phyloP scores from a whole-genome alignment of 2,888 invertebrate genomes.

The Phasia obesa region DNA sequence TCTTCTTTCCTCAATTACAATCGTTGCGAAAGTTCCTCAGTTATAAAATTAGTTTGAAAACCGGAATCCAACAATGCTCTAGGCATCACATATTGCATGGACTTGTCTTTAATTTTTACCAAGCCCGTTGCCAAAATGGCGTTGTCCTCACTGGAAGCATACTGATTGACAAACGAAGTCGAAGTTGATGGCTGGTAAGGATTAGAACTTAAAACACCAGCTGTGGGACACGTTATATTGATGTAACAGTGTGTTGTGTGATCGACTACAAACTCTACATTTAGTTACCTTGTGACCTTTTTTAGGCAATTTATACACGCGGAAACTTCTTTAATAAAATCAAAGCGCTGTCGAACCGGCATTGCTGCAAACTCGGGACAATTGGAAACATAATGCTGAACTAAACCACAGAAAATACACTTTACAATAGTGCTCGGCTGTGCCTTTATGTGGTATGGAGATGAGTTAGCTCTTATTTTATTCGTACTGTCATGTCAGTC shows the following conservation, averaged over 20 bases:
- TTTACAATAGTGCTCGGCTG: neutral
- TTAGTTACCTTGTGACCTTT: neutral
- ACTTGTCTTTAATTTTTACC: conserved; percentile 2
- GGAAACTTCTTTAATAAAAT: conserved; percentile 8
- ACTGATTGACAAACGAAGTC: neutral
- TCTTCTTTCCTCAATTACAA: neutral
- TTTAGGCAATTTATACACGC: conserved; percentile 14
- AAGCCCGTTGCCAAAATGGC: neutral
- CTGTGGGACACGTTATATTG: neutral
- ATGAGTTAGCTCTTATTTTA: neutral
- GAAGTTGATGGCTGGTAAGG: neutral
- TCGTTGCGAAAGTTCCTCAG: conserved; percentile 2
- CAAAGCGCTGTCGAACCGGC: conserved; percentile 10
- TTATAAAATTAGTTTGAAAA: too few species aligned
- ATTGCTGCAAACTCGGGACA: conserved; percentile 1
- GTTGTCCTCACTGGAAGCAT: neutral
- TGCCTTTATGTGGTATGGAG: too few species aligned
- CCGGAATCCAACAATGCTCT: too few species aligned
- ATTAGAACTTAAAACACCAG: neutral
- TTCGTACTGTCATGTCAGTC: neutral
- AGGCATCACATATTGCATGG: too few species aligned
- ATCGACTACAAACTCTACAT: conserved; percentile 2
- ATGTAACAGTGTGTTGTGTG: conserved; percentile 6
- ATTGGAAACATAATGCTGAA: conserved; percentile 1
- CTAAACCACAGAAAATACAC: neutral